A percentile compares a stretch with the other conserved stretches of the same genome.
phyloP scores from a whole-genome alignment of 2,113 vertebrate genomes.

The Charina bottae region DNA sequence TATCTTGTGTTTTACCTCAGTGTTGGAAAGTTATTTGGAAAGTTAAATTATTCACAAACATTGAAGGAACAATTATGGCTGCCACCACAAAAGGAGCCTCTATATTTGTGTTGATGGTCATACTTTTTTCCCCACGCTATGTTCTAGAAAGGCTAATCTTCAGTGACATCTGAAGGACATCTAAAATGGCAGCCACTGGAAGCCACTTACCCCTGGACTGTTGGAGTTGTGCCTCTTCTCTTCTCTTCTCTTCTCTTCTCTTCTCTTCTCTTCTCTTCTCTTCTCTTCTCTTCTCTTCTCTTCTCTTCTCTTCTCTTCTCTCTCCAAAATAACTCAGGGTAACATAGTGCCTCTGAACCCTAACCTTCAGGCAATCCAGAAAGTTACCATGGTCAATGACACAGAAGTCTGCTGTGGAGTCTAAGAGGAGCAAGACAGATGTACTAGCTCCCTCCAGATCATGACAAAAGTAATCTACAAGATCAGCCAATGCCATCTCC shows the following conservation, averaged over 20 bases:
- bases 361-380: no score
- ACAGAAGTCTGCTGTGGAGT: not conserved
- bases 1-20: not conserved
- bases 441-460: not conserved
- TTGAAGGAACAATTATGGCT: not conserved
- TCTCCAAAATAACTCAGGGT: not conserved
- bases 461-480: not conserved
- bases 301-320: not conserved
- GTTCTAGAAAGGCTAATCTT: not conserved
- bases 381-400: not conserved
- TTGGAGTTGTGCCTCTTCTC: not conserved
- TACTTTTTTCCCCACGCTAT: not conserved
- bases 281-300: not conserved
- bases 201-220: not conserved
- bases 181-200: not conserved
- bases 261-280: not conserved
- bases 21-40: not conserved
- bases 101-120: not conserved
- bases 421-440: not conserved
- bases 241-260: not conserved
- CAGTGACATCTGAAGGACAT: not conserved
- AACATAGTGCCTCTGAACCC: not conserved
- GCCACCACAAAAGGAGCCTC: not conserved
- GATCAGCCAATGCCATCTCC: not conserved
- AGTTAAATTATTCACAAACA: not conserved